These are phyloP conservation scores for Xanthorhoe spadicearia DNA, from an alignment of 2,888 invertebrate species.

Conservation along the genomic window DNA sequence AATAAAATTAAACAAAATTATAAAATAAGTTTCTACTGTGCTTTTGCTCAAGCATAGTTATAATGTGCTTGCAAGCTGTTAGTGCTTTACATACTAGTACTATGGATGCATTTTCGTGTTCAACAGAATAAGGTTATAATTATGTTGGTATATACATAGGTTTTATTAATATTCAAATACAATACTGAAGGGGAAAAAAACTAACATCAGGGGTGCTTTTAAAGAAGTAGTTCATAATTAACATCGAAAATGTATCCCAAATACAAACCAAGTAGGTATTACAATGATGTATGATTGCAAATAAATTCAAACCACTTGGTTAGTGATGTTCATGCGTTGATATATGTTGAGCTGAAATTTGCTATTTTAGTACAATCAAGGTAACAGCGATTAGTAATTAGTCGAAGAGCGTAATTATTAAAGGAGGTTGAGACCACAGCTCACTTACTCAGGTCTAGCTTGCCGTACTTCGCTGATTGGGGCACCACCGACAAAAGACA, in stretches of 20 bases:
- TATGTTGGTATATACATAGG: neutral
- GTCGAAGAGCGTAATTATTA: conserved; percentile 76
- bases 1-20: conserved; percentile 12
- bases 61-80: conserved; percentile 77
- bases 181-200: too few relatives aligned
- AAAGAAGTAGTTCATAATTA: neutral
- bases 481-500: conserved; percentile 85
- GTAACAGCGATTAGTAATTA: conserved; percentile 80
- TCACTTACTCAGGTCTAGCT: conserved; percentile 82
- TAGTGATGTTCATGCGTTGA: conserved; percentile 74
- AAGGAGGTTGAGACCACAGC: conserved; percentile 83
- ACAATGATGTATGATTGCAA: conserved; percentile 52
- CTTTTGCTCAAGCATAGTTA: conserved; percentile 68
- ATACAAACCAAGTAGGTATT: conserved; percentile 29
- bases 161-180: neutral
- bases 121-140: neutral
- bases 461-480: conserved; percentile 83
- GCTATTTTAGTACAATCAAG: conserved; percentile 71
- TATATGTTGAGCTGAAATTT: conserved; percentile 68
- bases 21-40: conserved; percentile 48
- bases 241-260: conserved; percentile 57
- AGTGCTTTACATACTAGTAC: conserved; percentile 66
- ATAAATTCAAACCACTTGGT: conserved; percentile 59
- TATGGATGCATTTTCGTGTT: conserved; percentile 61
- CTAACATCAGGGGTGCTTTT: neutral